Percentiles rank a stretch among this genome's conserved stretches.
phyloP scores from a whole-genome alignment of 2,113 vertebrate genomes.

The Fukomys damarensis region DNA sequence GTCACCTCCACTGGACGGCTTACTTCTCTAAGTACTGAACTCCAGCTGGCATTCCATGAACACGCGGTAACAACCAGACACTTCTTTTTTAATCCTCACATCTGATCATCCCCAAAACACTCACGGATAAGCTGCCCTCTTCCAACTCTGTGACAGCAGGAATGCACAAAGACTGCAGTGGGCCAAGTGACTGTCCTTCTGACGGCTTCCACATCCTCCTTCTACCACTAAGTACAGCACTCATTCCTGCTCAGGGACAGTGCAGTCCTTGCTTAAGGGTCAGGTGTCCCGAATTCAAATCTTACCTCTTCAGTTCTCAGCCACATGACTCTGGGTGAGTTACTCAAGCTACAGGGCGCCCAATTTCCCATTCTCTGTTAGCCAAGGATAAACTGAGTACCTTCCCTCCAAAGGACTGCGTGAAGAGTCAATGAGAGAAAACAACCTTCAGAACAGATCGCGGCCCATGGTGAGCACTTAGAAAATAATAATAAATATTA shows the following conservation, averaged over 20 bases:
- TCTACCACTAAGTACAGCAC: neutral
- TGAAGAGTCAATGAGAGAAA: neutral
- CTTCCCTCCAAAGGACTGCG: neutral
- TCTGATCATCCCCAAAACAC: neutral
- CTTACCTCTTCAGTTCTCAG: neutral
- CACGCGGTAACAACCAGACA: neutral
- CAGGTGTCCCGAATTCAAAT: neutral
- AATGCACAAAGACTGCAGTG: neutral
- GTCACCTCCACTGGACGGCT: neutral
- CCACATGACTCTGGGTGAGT: neutral
- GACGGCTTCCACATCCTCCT: neutral
- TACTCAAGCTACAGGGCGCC: neutral
- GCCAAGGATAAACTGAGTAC: neutral
- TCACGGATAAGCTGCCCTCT: neutral
- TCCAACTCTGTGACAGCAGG: neutral
- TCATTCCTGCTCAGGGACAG: neutral
- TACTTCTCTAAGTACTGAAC: neutral
- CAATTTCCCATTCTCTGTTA: neutral
- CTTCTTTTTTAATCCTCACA: neutral
- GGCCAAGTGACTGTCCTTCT: neutral
- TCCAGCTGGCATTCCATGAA: neutral
- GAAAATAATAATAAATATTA: constrained; percentile 10
- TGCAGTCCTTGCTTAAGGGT: neutral
- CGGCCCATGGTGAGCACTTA: neutral
- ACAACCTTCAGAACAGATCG: neutral